Percentiles rank a stretch among this genome's conserved stretches.
Conservation (phyloP, 2,797 vertebrate genomes). For the Hemibagrus guttatus region DNA sequence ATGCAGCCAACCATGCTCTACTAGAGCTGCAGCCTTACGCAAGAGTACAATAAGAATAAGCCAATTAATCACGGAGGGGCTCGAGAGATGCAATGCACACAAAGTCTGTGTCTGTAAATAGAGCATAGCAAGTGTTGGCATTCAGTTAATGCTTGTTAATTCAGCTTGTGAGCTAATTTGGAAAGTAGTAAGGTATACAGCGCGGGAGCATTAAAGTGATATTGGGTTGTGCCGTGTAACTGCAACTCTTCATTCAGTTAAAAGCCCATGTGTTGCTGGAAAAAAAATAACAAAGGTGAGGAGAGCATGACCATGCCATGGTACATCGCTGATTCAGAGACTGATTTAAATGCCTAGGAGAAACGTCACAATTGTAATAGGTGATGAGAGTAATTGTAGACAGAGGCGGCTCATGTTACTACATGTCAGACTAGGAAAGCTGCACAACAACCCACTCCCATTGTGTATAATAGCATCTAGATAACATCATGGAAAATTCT, state of each 20-base stretch:
- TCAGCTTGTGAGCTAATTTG: slow-evolving; percentile 6
- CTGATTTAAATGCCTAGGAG: slow-evolving; percentile 28
- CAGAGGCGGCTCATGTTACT: slow-evolving; percentile 47
- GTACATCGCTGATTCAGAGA: slow-evolving; percentile 4
- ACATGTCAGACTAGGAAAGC: slow-evolving; percentile 31
- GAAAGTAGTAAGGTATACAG: slow-evolving; percentile 7
- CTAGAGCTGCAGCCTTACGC: slow-evolving; percentile 11
- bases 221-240: slow-evolving; percentile 8
- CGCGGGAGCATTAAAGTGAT: neutral
- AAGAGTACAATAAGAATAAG: slow-evolving; percentile 23
- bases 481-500: slow-evolving; percentile 33
- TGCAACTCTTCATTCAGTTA: slow-evolving; percentile 4
- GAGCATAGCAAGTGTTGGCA: slow-evolving; percentile 30
- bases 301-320: slow-evolving; percentile 2
- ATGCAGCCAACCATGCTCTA: neutral
- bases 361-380: slow-evolving; percentile 40
- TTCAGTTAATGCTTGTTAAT: slow-evolving; percentile 36
- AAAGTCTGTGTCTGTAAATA: slow-evolving; percentile 4
- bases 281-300: neutral
- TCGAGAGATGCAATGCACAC: neutral
- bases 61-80: slow-evolving; percentile 28
- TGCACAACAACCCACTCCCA: slow-evolving; percentile 30
- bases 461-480: slow-evolving; percentile 13
- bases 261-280: neutral
- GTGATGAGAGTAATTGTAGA: slow-evolving; percentile 52